Conservation (phyloP, 2,113 vertebrate genomes). For the Paratilapia polleni region DNA sequence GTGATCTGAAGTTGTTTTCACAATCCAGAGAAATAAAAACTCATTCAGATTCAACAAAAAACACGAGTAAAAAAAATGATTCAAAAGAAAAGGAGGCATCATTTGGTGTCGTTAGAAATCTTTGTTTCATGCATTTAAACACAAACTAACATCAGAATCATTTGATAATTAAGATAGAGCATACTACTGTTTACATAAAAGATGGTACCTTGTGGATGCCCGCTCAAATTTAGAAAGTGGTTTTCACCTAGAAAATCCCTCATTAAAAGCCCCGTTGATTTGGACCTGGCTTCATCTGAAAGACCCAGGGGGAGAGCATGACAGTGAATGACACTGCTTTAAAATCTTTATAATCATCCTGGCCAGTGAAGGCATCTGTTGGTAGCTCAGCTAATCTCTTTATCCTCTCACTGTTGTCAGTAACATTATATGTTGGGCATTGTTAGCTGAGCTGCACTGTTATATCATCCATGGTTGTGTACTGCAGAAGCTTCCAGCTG, state of each 20-base stretch:
- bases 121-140: neutral
- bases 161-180: neutral
- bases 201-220: neutral
- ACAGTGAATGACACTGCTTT: constrained; percentile 73
- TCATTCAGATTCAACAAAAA: neutral
- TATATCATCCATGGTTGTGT: constrained; percentile 55
- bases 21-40: neutral
- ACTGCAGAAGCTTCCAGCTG: constrained; percentile 33
- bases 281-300: constrained; percentile 38
- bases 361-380: constrained; percentile 65
- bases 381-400: constrained; percentile 68
- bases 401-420: constrained; percentile 74
- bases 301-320: neutral
- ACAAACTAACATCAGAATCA: neutral
- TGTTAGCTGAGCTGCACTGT: constrained; percentile 73
- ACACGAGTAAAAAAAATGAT: neutral
- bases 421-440: constrained; percentile 77
- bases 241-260: neutral
- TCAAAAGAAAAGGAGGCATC: neutral
- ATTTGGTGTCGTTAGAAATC: neutral
- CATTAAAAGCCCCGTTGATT: neutral
- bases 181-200: neutral
- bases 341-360: constrained; percentile 69
- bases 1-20: neutral
- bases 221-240: neutral